Evolutionary conservation across 2,888 invertebrate species (phyloP), one percentile per base, ranked within the genome.

Genomic region (Lithophane ornitopus): DNA sequence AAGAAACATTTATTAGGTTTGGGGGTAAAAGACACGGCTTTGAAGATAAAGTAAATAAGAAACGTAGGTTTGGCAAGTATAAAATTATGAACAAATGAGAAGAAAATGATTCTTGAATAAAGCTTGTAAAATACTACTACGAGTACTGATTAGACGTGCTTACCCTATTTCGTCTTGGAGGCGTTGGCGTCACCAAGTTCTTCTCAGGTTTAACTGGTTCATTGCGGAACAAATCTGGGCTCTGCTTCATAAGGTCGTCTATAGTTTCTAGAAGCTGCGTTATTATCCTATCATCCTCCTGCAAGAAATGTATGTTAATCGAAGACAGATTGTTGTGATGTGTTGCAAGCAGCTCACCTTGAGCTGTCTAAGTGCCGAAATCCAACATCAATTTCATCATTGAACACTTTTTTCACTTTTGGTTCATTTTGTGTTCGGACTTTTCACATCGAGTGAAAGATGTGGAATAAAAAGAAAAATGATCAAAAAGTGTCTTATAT

Each of bases 171-270:
- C 98, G 95, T 89, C 98, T 96, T 0, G 98, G 98, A 19, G 98
- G 98, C 11, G 98, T 98, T 12, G 98, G 98, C 22, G 98, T 98
- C 89, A 97, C 93, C 52, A 94, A 94, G 92, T 87, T 97, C 94
- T 93, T 96, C 87, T 94, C 96, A 4, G 94, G 93, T 85, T 93
- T 94, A 86, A 93, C 92, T 84, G 90, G 89, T 86, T 94, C 92
- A 74, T 81, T 93, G 87, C 93, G 93, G 94, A 90, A 96, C 70
- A 98, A 90, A 77, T 98, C 98, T 0, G 98, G 98, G 73, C 98
- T 98, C 81, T 98, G 97, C 91, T 98, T 98, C 92, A 98, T 98
- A 61, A 98, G 94, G 88, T 98, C 98, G 81, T 98, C 98, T 63
- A 98, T 98, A 80, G 98, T 98, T 91, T 98, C 98, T 77, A 98